Conservation (phyloP, 1,140 invertebrate genomes). For the Ostrea edulis region DNA sequence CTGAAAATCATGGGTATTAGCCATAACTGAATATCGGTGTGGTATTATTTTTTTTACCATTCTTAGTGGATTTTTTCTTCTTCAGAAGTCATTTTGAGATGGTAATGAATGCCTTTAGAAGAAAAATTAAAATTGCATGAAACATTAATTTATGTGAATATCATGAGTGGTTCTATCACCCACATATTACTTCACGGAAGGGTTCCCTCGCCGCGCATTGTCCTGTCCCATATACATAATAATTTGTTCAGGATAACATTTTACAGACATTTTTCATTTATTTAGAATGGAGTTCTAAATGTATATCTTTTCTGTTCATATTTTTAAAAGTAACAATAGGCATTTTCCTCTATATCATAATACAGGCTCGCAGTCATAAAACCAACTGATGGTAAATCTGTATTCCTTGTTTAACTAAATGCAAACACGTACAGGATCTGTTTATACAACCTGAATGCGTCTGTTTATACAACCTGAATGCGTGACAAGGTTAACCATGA, state of each 20-base stretch:
- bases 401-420: too few species aligned
- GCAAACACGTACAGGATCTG: too few species aligned
- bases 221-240: not conserved
- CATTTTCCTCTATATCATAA: too few species aligned
- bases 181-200: not conserved
- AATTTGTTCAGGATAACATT: conserved; percentile 12
- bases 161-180: not conserved
- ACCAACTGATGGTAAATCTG: too few species aligned
- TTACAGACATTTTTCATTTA: conserved; percentile 29
- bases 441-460: too few species aligned
- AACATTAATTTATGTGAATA: conserved; percentile 38
- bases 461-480: too few species aligned
- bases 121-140: not conserved
- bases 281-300: not conserved
- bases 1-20: not conserved
- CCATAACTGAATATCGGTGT: not conserved
- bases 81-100: not conserved
- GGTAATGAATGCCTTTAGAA: conserved; percentile 28
- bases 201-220: not conserved
- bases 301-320: too few species aligned
- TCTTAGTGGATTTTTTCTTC: not conserved
- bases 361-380: too few species aligned
- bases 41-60: not conserved
- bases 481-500: too few species aligned
- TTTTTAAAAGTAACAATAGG: too few species aligned